Base-by-base conservation (phyloP, 64 coral and sea anemone species). In the Hydrozoanthus tunicans region DNA sequence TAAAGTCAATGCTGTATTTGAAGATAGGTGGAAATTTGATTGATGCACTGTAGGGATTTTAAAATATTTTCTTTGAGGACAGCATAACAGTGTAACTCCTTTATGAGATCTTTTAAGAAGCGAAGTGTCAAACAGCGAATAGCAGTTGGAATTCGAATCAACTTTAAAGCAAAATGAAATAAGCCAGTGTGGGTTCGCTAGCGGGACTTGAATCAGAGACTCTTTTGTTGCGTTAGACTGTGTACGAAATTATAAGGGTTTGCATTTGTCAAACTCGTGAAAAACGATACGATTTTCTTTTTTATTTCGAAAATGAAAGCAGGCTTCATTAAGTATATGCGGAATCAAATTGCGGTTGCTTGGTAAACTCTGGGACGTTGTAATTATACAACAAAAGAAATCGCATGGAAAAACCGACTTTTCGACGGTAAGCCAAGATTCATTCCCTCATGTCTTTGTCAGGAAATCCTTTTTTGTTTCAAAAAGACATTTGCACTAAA, bases 121-220 rank as follows among this genome's bases (percentile, higher is more conserved):
- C 60, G 13, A 73, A 32, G 15, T 74, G 24, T 73, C 68, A 75
- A 58, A 25, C 84, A 43, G 69, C 23, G 84, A 73, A 10, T 74
- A 86, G 24, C 84, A 15, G 23, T 88, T 59, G 14, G 69, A 69
- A 74, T 43, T 24, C 24, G 24, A 60, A 27, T 23, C 15, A 73
- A 86, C 52, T 73, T 32, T 73, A 15, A 72, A 58, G 59, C 74
- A 88, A 74, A 88, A 73, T 70, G 56, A 67, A 88, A 74, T 75
- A 59, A 75, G 56, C 20, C 24, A 88, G 69, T 88, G 58, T 60
- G 9, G 15, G 24, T 73, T 73, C 51, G n/a, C 43, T 6, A 59
- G 51, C 26, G 56, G 84, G 23, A 32, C 64, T 63, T 52, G 17
- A 65, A 64, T 82, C 43, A 1, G 6, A 7, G 32, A 58, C 14